A percentile compares a stretch with the other conserved stretches of the same genome.
Conservation (phyloP, 2,113 vertebrate species). For the Microcebus lehilahytsara region DNA sequence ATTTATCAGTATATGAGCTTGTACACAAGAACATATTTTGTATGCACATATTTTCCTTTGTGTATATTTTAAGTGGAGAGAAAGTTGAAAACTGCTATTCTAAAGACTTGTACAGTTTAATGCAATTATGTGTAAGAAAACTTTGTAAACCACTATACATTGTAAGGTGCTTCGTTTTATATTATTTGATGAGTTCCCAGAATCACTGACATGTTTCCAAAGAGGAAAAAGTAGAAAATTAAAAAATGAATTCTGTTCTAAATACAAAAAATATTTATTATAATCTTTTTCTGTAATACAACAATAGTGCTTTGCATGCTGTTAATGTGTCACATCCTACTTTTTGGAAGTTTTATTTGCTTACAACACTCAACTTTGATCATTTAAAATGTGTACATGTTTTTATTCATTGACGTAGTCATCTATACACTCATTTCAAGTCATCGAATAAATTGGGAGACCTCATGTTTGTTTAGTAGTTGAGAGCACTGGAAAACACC, state of each 20-base stretch:
- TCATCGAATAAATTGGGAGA: neutral
- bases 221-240: neutral
- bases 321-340: neutral
- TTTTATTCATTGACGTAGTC: neutral
- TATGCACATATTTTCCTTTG: neutral
- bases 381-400: neutral
- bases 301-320: neutral
- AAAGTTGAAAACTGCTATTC: neutral
- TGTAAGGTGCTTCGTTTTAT: neutral
- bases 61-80: neutral
- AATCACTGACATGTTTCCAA: neutral
- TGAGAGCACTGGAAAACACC: neutral
- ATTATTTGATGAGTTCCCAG: neutral
- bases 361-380: neutral
- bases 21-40: neutral
- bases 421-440: neutral
- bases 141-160: neutral
- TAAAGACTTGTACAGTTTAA: neutral
- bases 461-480: neutral
- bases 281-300: neutral
- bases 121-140: neutral
- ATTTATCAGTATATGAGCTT: neutral
- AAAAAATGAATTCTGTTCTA: neutral
- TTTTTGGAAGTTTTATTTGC: neutral
- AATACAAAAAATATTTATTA: neutral